Base-by-base conservation (phyloP, 2,888 invertebrate species). In the Tyria jacobaeae region DNA sequence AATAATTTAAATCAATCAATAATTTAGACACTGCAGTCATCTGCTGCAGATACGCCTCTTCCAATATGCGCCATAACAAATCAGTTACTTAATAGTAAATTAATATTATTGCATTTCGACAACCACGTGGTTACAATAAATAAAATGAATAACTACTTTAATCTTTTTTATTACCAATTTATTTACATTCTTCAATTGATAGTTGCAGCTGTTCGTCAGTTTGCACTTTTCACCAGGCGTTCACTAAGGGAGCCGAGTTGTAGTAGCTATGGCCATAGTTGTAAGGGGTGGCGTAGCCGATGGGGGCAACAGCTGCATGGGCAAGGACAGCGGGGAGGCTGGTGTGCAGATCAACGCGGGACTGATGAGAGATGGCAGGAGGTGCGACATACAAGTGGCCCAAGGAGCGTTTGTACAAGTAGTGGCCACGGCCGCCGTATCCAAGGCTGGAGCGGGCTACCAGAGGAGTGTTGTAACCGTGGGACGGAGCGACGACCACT, bases 141-240 rank as follows among this genome's bases (percentile, higher is more conserved):
- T n/a, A n/a, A n/a, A n/a, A n/a, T n/a, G n/a, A n/a, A n/a, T n/a
- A n/a, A n/a, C n/a, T n/a, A n/a, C n/a, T n/a, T n/a, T n/a, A n/a
- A n/a, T n/a, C n/a, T n/a, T n/a, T 4, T 0, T 31, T 49, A 15
- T 49, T 5, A 27, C n/a, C 27, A 62, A 73, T 75, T 76, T 75
- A 76, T 79, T 79, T 78, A 66, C 67, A 57, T 65, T 80, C 76
- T 79, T 83, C 84, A 62, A 65, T 69, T 78, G 73, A 60, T 61
- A 68, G 64, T 84, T 78, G 84, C 83, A 83, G 79, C 76, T 79
- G 78, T 87, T 89, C 85, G 86, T 89, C 87, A 90, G 87, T 75
- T 82, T 84, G n/a, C 82, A 74, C 81, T 88, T 64, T 85, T 91
- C 73, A 92, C 92, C 91, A 92, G 72, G 78, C 90, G 75, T 90